Conservation (phyloP, 2,888 invertebrate genomes). For the Himalopsyche japonica region DNA sequence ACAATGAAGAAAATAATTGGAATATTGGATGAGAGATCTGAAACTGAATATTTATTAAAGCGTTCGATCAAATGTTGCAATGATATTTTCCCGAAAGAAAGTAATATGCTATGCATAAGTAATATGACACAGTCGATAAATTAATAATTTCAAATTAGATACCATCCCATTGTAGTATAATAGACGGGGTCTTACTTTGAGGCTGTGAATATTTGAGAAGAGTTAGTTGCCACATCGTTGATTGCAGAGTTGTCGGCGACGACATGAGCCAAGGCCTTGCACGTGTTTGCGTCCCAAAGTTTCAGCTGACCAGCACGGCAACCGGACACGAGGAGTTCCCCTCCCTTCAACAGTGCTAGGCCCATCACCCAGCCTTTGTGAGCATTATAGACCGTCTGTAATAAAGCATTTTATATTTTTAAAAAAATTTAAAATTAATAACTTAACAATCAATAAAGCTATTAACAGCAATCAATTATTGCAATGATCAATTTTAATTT, state of each 20-base stretch:
- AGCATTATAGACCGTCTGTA: slow-evolving; percentile 74
- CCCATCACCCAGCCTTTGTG: slow-evolving; percentile 89
- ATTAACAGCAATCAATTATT: no score
- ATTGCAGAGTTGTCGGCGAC: slow-evolving; percentile 70
- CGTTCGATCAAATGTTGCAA: neutral
- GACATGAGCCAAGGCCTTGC: slow-evolving; percentile 67
- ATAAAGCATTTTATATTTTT: slow-evolving; percentile 7
- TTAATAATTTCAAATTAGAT: neutral
- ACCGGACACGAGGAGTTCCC: slow-evolving; percentile 68
- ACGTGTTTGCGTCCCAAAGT: slow-evolving; percentile 73
- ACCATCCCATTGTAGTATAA: neutral
- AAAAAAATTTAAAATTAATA: no score
- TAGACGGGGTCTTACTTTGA: slow-evolving; percentile 69
- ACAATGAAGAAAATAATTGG: neutral
- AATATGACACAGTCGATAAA: neutral
- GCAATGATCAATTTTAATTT: no score
- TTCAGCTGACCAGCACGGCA: slow-evolving; percentile 78
- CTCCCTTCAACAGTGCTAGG: slow-evolving; percentile 61
- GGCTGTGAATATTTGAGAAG: slow-evolving; percentile 74
- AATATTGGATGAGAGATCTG: neutral
- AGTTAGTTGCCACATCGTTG: slow-evolving; percentile 69
- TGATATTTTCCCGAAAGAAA: neutral
- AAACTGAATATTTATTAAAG: neutral
- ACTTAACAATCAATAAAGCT: no score
- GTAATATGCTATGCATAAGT: neutral